A percentile compares a stretch with the other conserved stretches of the same genome.
Conservation (phyloP, 2,888 invertebrate species). For the Alcis repandata region DNA sequence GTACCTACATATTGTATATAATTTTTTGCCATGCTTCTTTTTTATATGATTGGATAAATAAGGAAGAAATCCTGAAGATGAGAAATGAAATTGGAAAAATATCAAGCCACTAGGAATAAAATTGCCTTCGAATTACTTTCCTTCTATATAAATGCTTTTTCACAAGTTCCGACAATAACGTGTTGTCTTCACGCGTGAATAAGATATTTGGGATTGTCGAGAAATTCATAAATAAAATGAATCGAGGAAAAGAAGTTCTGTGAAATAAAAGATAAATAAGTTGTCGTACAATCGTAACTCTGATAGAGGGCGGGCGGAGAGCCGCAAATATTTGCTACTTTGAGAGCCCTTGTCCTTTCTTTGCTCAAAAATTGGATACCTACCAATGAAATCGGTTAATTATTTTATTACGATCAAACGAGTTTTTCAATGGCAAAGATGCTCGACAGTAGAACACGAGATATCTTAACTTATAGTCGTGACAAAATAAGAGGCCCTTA, state of each 20-base stretch:
- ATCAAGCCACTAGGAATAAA: slow-evolving; percentile 11
- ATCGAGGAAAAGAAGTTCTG: slow-evolving; percentile 16
- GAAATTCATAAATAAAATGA: slow-evolving; percentile 20
- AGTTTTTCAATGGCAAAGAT: slow-evolving; percentile 2
- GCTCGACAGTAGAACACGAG: slow-evolving; percentile 8
- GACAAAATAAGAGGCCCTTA: no score
- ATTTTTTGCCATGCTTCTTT: background rate
- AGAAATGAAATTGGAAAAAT: slow-evolving; percentile 10
- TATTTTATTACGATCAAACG: slow-evolving; percentile 39
- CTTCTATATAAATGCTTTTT: slow-evolving; percentile 1
- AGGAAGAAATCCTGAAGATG: background rate
- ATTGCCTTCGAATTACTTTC: slow-evolving; percentile 13
- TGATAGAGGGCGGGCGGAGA: slow-evolving; percentile 59
- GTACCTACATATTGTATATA: no score
- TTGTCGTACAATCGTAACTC: slow-evolving; percentile 47
- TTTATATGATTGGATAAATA: background rate
- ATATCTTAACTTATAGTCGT: no score
- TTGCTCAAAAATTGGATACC: slow-evolving; percentile 56
- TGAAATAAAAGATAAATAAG: slow-evolving; percentile 47
- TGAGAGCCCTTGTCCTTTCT: slow-evolving; percentile 62
- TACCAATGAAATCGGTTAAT: slow-evolving; percentile 32
- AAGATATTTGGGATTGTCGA: slow-evolving; percentile 16
- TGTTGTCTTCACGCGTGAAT: slow-evolving; percentile 15
- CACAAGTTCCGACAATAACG: slow-evolving; percentile 8
- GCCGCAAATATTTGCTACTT: slow-evolving; percentile 74